Base-by-base conservation (phyloP, 2,888 invertebrate species). In the Ennomos erosarius region DNA sequence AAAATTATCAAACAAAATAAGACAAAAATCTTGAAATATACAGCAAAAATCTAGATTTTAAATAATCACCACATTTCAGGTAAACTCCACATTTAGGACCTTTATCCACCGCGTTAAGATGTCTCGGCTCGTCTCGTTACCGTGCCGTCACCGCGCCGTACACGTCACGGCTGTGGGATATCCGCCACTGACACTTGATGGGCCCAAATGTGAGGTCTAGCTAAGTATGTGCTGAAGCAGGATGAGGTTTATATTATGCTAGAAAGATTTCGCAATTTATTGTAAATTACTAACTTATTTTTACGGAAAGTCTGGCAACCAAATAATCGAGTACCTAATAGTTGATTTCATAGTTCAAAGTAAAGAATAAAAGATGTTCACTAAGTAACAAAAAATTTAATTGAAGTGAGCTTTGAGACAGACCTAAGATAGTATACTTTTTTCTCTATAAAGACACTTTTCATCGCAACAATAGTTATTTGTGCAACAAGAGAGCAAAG, bases 111-210 rank as follows among this genome's bases (percentile, higher is more conserved):
- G 10, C 16, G 33, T 48, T 50, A 59, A 59, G 43, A 47, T 57
- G 57, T 58, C 59, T 53, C 49, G 35, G 59, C 60, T 50, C 63
- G 59, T 39, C 59, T 59, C 59, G 59, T 65, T 68, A 65, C 58
- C 54, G 55, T 56, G 62, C 57, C 59, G 60, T 52, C 62, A 54
- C 65, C 42, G 38, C 44, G 45, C 47, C 54, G 46, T 44, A 44
- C 48, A 52, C 54, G 60, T 46, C 53, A 35, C 43, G 51, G 55
- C 38, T 46, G 13, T 52, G 55, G 60, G 51, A 65, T 58, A 63
- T 55, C 64, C 53, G 50, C 37, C 44, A 57, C 43, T 58, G 65
- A 61, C 61, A 63, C 53, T 64, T 59, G 64, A 65, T 61, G 61
- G 57, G 56, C 54, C 50, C 53, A 56, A 62, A 63, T 48, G 60